phyloP scores from a whole-genome alignment of 2,888 invertebrate species.

The Apodemia duryi region DNA sequence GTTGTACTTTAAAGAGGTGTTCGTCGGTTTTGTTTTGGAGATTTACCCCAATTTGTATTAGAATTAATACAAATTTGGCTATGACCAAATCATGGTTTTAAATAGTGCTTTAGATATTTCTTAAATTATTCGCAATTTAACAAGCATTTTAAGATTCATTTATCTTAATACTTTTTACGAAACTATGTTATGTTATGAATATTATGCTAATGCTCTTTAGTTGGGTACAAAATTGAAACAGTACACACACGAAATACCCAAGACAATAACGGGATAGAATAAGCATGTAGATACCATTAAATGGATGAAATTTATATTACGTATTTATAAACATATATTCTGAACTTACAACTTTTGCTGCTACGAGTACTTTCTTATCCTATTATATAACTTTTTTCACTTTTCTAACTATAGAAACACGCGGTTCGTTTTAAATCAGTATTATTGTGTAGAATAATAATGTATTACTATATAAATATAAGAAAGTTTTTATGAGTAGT shows the following conservation, averaged over 20 bases:
- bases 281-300: constrained; percentile 32
- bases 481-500: not conserved
- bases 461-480: not conserved
- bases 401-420: constrained; percentile 1
- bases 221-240: constrained; percentile 4
- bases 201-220: no score
- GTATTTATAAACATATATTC: constrained; percentile 19
- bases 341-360: constrained; percentile 11
- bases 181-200: no score
- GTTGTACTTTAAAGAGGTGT: no score
- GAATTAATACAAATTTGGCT: no score
- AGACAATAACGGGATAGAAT: constrained; percentile 39
- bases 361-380: constrained; percentile 1
- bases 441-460: not conserved
- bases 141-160: no score
- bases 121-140: no score
- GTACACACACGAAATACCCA: constrained; percentile 19
- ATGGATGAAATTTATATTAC: constrained; percentile 21
- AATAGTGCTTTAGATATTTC: no score
- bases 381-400: constrained; percentile 3
- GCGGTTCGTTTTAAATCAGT: not conserved
- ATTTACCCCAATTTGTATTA: no score
- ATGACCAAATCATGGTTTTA: no score
- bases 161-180: no score
- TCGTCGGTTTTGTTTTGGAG: no score